Percentiles rank a stretch among this genome's conserved stretches.
These are phyloP conservation scores for human (Homo sapiens) DNA, from an alignment of 2,113 vertebrate species.

Conservation along the genomic window GRCh38 chr1:50734501-50735000, in stretches of 20 bases:
- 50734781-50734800: not conserved
- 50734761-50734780: not conserved
- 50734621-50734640: no score
- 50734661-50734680: no score
- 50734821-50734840: not conserved
- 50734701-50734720: no score
- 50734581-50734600: no score
- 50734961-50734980: not conserved
- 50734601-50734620: no score
- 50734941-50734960: not conserved
- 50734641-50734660: no score
- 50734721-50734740: no score
- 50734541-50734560: no score
- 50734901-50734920: not conserved
- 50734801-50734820: not conserved
- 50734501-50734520: no score
- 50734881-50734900: not conserved
- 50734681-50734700: no score
- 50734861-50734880: not conserved
- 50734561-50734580: no score
- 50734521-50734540: no score
- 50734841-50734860: not conserved
- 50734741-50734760: not conserved
- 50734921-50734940: not conserved
- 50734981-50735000: not conserved